Evolutionary conservation across 2,113 vertebrate species (phyloP).

Genomic region (Ovibos moschatus): DNA sequence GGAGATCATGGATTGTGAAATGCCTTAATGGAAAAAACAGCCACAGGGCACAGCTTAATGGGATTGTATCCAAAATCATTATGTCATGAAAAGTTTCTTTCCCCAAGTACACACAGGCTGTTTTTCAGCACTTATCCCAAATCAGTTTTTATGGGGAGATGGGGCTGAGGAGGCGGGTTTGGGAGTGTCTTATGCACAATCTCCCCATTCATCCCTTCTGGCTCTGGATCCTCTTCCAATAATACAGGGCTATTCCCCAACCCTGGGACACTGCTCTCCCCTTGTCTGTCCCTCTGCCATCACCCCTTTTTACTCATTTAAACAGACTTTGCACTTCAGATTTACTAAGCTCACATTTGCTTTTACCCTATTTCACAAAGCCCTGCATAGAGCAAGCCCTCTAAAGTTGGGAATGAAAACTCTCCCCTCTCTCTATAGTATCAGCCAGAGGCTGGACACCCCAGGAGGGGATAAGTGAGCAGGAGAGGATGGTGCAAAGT

Average conservation of each 20-base stretch:
- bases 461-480: neutral
- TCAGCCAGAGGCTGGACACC: neutral
- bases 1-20: conserved; percentile 71
- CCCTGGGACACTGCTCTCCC: neutral
- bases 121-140: conserved; percentile 77
- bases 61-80: conserved; percentile 78
- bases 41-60: conserved; percentile 73
- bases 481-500: neutral
- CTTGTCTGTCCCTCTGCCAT: neutral
- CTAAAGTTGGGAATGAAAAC: neutral
- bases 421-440: neutral
- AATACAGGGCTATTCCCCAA: neutral
- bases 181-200: conserved; percentile 38
- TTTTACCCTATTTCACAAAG: neutral
- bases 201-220: conserved; percentile 52
- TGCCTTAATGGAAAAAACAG: conserved; percentile 75
- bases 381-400: neutral
- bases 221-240: neutral
- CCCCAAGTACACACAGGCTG: conserved; percentile 65
- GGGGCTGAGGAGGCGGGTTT: neutral
- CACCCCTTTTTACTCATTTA: neutral
- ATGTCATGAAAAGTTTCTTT: conserved; percentile 75
- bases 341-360: neutral
- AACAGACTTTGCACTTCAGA: neutral
- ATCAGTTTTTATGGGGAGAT: conserved; percentile 71